These are phyloP conservation scores for Motacilla tschutschensis DNA, from an alignment of 2,113 vertebrate genomes.

Conservation along the genomic window DNA sequence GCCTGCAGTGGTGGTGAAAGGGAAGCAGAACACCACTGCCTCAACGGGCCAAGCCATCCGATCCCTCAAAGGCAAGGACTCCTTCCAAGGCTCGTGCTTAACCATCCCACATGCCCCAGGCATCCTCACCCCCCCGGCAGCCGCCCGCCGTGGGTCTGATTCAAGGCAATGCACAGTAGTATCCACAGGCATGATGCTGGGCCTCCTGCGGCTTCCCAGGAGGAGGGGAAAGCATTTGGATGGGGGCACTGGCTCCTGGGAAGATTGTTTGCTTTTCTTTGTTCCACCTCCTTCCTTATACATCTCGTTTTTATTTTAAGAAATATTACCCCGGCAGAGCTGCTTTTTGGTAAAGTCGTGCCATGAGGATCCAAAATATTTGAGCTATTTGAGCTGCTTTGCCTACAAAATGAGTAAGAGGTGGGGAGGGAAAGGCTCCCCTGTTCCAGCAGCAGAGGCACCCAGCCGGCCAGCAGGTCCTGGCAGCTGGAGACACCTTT, in stretches of 20 bases:
- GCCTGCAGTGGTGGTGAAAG: neutral
- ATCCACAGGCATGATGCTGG: slow-evolving; percentile 13
- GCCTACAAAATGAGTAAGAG: slow-evolving; percentile 44
- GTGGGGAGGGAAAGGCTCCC: neutral
- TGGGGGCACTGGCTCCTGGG: slow-evolving; percentile 18
- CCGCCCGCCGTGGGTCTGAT: neutral
- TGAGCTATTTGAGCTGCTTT: slow-evolving; percentile 43
- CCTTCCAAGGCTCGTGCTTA: slow-evolving; percentile 43
- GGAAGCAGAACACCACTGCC: neutral
- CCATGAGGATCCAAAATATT: slow-evolving; percentile 44
- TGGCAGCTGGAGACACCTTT: slow-evolving; percentile 4
- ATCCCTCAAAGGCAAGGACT: slow-evolving; percentile 29
- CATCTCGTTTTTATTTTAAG: slow-evolving; percentile 56
- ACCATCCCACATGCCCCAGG: neutral
- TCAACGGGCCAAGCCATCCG: neutral
- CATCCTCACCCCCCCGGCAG: neutral
- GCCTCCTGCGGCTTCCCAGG: slow-evolving; percentile 14
- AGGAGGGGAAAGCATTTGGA: slow-evolving; percentile 17
- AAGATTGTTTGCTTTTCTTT: slow-evolving; percentile 40
- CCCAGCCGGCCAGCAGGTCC: rapidly evolving
- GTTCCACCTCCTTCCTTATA: slow-evolving; percentile 37
- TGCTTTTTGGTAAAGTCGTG: slow-evolving; percentile 10
- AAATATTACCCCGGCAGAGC: slow-evolving; percentile 29
- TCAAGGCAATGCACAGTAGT: neutral
- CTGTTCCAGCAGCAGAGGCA: slow-evolving; percentile 2